These are phyloP conservation scores for Gastracanthus pulcherrimus DNA, from an alignment of 2,888 invertebrate species.

Conservation along the genomic window DNA sequence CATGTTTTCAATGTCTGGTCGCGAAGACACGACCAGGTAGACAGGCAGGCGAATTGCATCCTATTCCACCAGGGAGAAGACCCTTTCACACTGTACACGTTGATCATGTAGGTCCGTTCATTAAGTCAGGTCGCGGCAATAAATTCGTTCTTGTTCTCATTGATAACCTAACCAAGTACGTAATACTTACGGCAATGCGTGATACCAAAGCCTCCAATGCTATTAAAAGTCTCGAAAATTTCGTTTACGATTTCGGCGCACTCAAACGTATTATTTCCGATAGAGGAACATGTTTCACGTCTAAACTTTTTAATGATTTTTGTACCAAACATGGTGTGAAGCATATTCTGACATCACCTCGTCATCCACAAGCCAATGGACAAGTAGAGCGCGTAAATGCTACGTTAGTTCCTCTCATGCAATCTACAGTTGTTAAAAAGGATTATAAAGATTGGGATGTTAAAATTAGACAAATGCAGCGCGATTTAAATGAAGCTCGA, in stretches of 20 bases:
- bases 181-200: too few species aligned
- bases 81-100: neutral
- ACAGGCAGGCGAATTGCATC: neutral
- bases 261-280: neutral
- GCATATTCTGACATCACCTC: neutral
- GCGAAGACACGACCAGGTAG: neutral
- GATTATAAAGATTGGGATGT: too few species aligned
- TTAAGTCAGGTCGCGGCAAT: too few species aligned
- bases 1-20: conserved; percentile 51
- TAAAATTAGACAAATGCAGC: too few species aligned
- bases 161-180: neutral
- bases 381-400: too few species aligned
- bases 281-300: neutral
- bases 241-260: neutral
- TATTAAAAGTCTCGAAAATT: too few species aligned
- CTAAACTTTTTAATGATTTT: neutral
- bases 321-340: neutral
- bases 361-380: too few species aligned
- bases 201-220: too few species aligned
- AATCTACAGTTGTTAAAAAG: too few species aligned
- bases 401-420: too few species aligned
- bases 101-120: neutral
- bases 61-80: too few species aligned
- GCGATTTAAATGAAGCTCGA: too few species aligned
- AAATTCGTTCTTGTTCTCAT: neutral